Evolutionary conservation across 2,888 invertebrate genomes (phyloP).

Genomic region (Pomacea canaliculata): DNA sequence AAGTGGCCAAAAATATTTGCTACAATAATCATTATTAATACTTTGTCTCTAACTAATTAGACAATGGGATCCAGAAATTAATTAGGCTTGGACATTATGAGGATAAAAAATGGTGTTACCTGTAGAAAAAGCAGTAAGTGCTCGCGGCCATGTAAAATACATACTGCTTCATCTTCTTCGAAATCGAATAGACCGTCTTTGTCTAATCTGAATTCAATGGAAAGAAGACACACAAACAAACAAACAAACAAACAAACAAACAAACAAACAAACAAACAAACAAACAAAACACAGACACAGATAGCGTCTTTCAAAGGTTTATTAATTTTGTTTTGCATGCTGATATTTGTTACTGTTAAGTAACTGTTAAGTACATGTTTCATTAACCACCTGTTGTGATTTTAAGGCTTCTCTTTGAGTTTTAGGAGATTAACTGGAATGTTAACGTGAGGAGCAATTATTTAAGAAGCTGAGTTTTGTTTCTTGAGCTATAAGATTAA

Average conservation of each 20-base stretch:
- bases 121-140: slow-evolving; percentile 20
- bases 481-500: no score
- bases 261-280: not conserved
- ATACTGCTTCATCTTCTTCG: slow-evolving; percentile 2
- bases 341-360: no score
- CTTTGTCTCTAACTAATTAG: no score
- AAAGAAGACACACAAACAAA: not conserved
- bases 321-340: no score
- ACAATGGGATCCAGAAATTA: no score
- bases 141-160: not conserved
- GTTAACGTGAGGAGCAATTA: no score
- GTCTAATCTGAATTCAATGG: not conserved
- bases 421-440: no score
- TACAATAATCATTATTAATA: no score
- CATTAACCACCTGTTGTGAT: no score
- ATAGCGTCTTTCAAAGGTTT: not conserved
- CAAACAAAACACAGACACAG: not conserved
- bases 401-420: no score
- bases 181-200: slow-evolving; percentile 4
- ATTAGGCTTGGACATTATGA: not conserved
- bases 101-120: not conserved
- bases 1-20: no score
- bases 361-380: no score
- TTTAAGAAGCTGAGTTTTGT: not conserved
- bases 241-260: not conserved